Evolutionary conservation across 2,113 vertebrate species (phyloP), one percentile per base, ranked within the genome.

Genomic region (Pterocles burchelli): DNA sequence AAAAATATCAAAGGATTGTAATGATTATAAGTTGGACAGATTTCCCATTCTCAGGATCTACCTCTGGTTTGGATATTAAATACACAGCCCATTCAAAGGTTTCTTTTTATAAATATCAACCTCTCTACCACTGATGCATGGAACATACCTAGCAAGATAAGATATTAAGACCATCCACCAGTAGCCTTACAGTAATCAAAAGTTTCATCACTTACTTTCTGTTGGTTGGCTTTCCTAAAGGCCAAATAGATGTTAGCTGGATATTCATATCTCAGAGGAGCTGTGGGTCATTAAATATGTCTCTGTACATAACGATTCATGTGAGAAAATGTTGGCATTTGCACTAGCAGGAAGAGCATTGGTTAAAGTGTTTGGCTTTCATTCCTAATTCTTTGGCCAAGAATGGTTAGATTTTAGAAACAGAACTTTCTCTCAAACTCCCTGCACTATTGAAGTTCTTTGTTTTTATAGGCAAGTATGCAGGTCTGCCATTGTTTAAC

Each of bases 241-340:
- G 41, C 72, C 90, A 92, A 65, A 65, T 13, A 85, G 29, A 91
- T 85, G 8, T 88, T 66, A 38, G 16, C 36, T 79, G 55, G 58
- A 63, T 91, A 90, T 67, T 90, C 45, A 38, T 58, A 71, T 65
- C 62, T 95, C 68, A 86, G 57, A 46, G 33, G 76, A 88, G 71
- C 19, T n/a, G 7, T 48, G 59, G 25, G 38, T 65, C 71, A 74
- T 67, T 96, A 88, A 89, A 52, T 9, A 38, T 45, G n/a, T 62
- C 82, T 86, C 51, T n/a, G 11, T 67, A 78, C 22, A 22, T 43
- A 85, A 85, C 3, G 0, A 81, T 90, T 81, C 38, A 41, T 75
- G 68, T 49, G 41, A 92, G n/a, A 90, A 96, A 89, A 89, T 31
- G 28, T 28, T 92, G 79, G 57, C 59, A 80, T 93, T 92, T 92